Percentiles rank a stretch among this genome's conserved stretches.
Conservation (phyloP, 2,797 vertebrate genomes). For the Pseudochromis fuscus region DNA sequence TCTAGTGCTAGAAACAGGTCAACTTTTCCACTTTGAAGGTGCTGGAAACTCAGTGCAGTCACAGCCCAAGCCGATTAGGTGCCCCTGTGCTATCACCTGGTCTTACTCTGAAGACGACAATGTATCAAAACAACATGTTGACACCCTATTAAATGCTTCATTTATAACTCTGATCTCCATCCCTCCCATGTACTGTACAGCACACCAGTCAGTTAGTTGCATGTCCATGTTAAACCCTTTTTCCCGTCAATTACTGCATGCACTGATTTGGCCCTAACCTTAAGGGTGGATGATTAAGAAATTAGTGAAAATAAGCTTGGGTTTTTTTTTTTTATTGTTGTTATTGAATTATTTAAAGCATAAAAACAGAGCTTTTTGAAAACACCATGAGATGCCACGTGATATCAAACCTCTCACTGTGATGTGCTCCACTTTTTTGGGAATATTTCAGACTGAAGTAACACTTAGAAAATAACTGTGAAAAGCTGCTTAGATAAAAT, state of each 20-base stretch:
- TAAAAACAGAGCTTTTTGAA: conserved; percentile 1
- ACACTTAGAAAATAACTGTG: not conserved
- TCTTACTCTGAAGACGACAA: conserved; percentile 12
- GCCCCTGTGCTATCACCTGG: not conserved
- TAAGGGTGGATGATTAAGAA: conserved; percentile 7
- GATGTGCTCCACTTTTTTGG: not conserved
- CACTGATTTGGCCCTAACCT: not conserved
- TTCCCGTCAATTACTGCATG: conserved; percentile 6
- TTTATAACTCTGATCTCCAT: conserved; percentile 12
- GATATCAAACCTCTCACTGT: not conserved
- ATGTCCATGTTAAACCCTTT: conserved; percentile 8
- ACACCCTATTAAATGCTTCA: conserved; percentile 8
- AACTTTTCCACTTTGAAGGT: not conserved
- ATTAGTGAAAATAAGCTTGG: not conserved
- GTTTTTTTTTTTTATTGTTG: conserved; percentile 2
- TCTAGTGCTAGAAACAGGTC: conserved; percentile 6
- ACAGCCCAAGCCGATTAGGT: not conserved
- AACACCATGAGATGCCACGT: not conserved
- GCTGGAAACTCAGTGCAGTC: not conserved
- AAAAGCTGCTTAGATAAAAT: not conserved
- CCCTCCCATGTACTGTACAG: conserved; percentile 1
- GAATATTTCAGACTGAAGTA: conserved; percentile 8
- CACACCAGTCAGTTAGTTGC: conserved; percentile 19
- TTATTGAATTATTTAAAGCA: too few species aligned
- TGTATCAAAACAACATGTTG: conserved; percentile 29